Conservation (phyloP, 2,797 vertebrate genomes). For the Gastrophryne carolinensis region DNA sequence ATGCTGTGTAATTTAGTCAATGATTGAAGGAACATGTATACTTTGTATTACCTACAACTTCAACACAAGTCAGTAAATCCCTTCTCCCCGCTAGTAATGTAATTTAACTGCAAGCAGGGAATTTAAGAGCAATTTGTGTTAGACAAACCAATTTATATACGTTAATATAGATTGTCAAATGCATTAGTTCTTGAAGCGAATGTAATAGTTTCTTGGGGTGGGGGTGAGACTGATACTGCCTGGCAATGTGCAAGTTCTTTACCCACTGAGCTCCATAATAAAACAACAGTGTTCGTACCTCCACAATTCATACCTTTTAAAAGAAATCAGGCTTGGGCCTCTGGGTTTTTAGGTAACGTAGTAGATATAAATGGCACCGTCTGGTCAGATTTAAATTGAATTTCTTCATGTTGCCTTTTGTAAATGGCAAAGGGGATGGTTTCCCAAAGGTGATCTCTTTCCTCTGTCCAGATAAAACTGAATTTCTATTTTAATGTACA, state of each 20-base stretch:
- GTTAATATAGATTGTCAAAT: constrained; percentile 39
- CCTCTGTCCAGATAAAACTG: too few species aligned
- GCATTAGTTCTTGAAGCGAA: constrained; percentile 12
- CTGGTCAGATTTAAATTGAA: too few species aligned
- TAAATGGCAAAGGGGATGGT: too few species aligned
- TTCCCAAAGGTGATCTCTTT: too few species aligned
- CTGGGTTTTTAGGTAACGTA: too few species aligned
- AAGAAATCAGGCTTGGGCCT: too few species aligned
- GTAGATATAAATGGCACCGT: too few species aligned
- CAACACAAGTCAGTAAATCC: constrained; percentile 38
- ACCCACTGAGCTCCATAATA: not conserved
- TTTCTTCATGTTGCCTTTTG: too few species aligned
- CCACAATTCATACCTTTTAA: too few species aligned
- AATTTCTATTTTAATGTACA: too few species aligned
- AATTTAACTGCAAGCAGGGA: constrained; percentile 35
- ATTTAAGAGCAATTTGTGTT: constrained; percentile 39
- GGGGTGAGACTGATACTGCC: not conserved
- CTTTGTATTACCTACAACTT: constrained; percentile 25
- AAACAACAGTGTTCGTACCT: not conserved
- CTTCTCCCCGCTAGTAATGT: constrained; percentile 18
- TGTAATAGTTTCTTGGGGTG: constrained; percentile 25
- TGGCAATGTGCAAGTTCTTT: not conserved
- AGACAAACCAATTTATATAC: constrained; percentile 43
- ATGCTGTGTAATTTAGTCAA: constrained; percentile 34
- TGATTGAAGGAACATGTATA: constrained; percentile 36